phyloP scores from a whole-genome alignment of 1,140 invertebrate genomes.

The Ceratoteleas bidentatus region DNA sequence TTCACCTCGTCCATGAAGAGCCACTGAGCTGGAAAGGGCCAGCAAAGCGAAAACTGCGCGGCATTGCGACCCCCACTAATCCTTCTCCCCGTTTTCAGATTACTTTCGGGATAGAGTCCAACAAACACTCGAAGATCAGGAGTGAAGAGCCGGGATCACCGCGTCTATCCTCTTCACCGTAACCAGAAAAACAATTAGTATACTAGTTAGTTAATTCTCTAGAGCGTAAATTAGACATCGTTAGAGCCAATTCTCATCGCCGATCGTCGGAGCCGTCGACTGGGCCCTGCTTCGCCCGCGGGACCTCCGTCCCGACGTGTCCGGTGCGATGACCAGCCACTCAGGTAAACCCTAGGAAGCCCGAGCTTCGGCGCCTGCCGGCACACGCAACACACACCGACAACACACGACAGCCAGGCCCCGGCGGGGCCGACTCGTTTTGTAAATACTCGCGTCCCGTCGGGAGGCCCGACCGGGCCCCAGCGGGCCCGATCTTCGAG shows the following conservation, averaged over 20 bases:
- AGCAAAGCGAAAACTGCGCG: too few species aligned
- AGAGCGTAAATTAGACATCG: conserved; percentile 76
- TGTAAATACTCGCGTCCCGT: conserved; percentile 42
- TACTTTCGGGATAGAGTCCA: conserved; percentile 75
- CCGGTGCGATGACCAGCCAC: conserved; percentile 59
- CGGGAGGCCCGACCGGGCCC: not conserved
- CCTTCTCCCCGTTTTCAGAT: conserved; percentile 68
- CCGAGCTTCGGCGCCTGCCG: conserved; percentile 40
- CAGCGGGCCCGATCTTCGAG: conserved; percentile 56
- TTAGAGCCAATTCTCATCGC: conserved; percentile 70
- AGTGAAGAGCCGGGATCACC: conserved; percentile 78
- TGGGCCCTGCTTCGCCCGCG: conserved; percentile 57
- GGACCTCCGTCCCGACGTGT: conserved; percentile 37
- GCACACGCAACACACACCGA: conserved; percentile 1
- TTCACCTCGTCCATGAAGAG: too few species aligned
- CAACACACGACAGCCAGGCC: conserved; percentile 1
- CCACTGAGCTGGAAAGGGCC: too few species aligned
- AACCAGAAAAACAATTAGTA: conserved; percentile 75
- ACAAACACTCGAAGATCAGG: conserved; percentile 76
- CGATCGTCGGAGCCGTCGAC: conserved; percentile 58
- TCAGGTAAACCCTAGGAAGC: conserved; percentile 61
- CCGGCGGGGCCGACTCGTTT: conserved; percentile 44
- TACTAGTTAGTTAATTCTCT: conserved; percentile 81
- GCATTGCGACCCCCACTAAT: not conserved
- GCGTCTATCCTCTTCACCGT: conserved; percentile 78